Evolutionary conservation across 2,113 vertebrate species (phyloP).

Genomic region (Gavia stellata): DNA sequence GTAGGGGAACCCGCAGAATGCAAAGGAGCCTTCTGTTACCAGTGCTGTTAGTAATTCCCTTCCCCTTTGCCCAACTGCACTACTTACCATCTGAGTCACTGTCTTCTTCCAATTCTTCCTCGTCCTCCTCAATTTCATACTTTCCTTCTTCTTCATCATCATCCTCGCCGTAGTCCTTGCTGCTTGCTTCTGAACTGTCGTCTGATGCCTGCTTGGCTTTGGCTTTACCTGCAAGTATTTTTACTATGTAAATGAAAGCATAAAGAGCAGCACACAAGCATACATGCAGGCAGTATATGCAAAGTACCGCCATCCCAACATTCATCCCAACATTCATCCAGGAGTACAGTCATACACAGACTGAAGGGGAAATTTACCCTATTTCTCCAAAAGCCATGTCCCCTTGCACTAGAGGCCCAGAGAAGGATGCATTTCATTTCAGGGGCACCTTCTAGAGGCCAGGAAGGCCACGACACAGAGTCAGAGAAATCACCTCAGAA

Average conservation of each 20-base stretch:
- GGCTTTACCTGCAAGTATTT: not conserved
- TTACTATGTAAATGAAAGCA: not conserved
- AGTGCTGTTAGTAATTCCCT: not conserved
- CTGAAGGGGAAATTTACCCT: fast-evolving
- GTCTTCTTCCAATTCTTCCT: not conserved
- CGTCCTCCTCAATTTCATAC: conserved; percentile 43
- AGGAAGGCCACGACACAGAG: not conserved
- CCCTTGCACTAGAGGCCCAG: not conserved
- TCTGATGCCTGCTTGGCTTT: not conserved
- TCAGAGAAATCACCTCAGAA: not conserved
- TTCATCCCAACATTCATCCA: not conserved
- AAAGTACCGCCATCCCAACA: not conserved
- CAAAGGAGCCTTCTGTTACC: not conserved
- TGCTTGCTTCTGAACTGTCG: conserved; percentile 14
- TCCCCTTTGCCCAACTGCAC: not conserved
- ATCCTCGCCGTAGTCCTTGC: conserved; percentile 5
- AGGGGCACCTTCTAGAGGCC: not conserved
- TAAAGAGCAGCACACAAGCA: not conserved
- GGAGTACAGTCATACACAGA: not conserved
- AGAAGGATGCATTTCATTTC: not conserved
- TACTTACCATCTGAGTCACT: conserved; percentile 57
- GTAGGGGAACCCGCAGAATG: not conserved
- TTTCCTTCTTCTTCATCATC: conserved; percentile 32
- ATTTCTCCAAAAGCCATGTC: not conserved
- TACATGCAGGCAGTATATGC: fast-evolving